phyloP scores from a whole-genome alignment of 2,888 invertebrate genomes.

The Drosophila flavopinicola region DNA sequence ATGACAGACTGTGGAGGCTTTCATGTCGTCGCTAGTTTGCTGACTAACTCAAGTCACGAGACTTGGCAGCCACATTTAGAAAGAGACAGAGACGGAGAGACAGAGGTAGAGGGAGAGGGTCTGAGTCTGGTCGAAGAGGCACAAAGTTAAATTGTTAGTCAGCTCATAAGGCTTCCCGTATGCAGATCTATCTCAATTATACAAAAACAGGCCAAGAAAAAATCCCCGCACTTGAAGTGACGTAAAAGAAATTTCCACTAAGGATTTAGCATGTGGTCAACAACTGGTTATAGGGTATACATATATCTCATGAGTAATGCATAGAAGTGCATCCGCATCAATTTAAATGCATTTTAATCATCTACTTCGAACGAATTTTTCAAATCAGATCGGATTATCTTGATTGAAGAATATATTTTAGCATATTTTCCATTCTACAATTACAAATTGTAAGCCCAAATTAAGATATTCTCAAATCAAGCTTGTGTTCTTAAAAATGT shows the following conservation, averaged over 20 bases:
- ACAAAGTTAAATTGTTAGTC: constrained; percentile 7
- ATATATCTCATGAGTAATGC: neutral
- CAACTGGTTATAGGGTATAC: neutral
- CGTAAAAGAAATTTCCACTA: constrained; percentile 6
- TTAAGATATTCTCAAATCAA: no score
- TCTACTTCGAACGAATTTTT: no score
- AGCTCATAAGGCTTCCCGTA: constrained; percentile 8
- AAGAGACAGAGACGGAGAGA: neutral
- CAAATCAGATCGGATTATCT: no score
- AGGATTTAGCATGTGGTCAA: constrained; percentile 2
- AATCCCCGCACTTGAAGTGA: constrained; percentile 3
- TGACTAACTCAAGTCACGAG: constrained; percentile 65
- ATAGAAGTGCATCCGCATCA: neutral
- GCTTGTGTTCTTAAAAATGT: no score
- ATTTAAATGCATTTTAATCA: no score
- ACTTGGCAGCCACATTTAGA: constrained; percentile 38
- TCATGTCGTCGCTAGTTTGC: constrained; percentile 26
- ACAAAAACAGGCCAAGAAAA: neutral
- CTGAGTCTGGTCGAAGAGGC: neutral
- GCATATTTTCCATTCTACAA: no score
- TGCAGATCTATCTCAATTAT: constrained; percentile 6
- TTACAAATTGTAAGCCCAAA: no score
- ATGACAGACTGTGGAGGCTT: constrained; percentile 17
- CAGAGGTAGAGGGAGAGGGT: neutral
- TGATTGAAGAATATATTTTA: no score